Base-by-base conservation (phyloP, 1,140 invertebrate genomes). In the Drosophila saltans region DNA sequence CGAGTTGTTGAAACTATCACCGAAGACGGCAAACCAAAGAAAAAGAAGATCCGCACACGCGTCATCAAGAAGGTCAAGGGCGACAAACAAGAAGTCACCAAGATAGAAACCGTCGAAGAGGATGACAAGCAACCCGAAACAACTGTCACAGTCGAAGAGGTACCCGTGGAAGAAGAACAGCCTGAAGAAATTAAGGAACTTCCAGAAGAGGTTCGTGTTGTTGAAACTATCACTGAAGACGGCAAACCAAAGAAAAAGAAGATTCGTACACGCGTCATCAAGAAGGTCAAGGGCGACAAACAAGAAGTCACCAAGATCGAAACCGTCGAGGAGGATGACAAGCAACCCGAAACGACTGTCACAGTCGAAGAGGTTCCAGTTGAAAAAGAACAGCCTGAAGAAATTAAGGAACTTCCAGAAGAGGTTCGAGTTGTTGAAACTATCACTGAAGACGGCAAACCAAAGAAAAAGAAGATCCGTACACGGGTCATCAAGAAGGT, bases 401-500 rank as follows among this genome's bases (percentile, higher is more conserved):
- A 64, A 11, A 45, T 79, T 6, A 21, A 64, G 41, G 80, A 81
- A 56, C 61, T 75, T 64, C 79, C 80, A 9, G 76, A 76, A 33
- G 66, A 71, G 28, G 69, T 79, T 9, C 69, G 66, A 24, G 68
- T 72, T 2, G 6, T 86, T 3, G 80, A 83, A 67, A 55, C 69
- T 4, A 61, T 80, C 8, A 55, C 77, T 0, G 78, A 81, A 67
- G 75, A 90, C 39, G 91, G 90, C 0, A 91, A 78, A 58, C 77
- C 78, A 5, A 80, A 62, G 41, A 92, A 89, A 55, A 84, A 91
- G 21, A 93, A 92, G 77, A 90, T 81, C 28, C 85, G 92, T 0
- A 92, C 92, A 58, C 90, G 91, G 7, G 78, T 91, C 5, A 91
- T 89, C n/a, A 90, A 83, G 45, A 89, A 83, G 72, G 79, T 82